Evolutionary conservation across 2,113 vertebrate genomes (phyloP).

Genomic region (Xiphophorus couchianus): DNA sequence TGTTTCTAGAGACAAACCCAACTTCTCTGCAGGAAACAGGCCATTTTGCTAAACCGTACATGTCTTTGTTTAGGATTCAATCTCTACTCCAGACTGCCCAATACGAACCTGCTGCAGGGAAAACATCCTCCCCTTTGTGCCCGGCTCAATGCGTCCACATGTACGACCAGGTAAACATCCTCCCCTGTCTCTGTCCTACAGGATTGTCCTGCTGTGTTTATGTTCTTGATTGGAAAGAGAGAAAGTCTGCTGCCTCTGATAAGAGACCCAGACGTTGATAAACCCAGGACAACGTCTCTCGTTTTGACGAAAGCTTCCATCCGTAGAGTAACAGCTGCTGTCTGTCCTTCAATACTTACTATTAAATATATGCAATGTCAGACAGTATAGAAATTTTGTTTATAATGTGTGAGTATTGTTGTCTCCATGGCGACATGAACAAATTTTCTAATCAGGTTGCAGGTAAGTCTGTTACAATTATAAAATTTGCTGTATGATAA

Average conservation of each 20-base stretch:
- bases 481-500: no score
- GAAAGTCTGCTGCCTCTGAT: not conserved
- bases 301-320: not conserved
- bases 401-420: not conserved
- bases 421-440: not conserved
- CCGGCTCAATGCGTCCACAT: constrained; percentile 33
- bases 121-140: constrained; percentile 61
- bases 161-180: constrained; percentile 46
- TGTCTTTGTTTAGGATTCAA: not conserved
- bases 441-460: not conserved
- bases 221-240: not conserved
- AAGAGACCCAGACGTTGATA: constrained; percentile 12
- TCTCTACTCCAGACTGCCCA: not conserved
- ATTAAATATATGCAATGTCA: no score
- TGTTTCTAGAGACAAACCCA: no score
- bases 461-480: not conserved
- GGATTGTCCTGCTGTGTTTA: constrained; percentile 47
- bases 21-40: no score
- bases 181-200: constrained; percentile 41
- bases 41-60: not conserved
- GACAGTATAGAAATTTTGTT: no score
- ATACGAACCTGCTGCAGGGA: constrained; percentile 19
- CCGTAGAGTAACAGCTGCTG: not conserved
- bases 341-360: not conserved
- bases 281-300: not conserved